Evolutionary conservation across 2,888 invertebrate species (phyloP).

Genomic region (Epinotia bilunana): DNA sequence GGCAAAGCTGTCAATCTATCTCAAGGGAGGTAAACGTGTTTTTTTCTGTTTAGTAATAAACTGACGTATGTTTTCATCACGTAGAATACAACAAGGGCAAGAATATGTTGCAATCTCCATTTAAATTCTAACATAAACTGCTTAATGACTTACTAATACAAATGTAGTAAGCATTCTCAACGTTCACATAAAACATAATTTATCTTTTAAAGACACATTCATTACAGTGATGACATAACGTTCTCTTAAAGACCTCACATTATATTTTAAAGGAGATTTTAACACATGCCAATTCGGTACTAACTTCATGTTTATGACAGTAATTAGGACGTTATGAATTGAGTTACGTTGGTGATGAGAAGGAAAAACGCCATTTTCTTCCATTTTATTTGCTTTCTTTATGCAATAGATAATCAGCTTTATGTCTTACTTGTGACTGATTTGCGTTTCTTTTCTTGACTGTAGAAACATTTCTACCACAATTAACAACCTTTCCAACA

Average conservation of each 20-base stretch:
- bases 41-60: too few species aligned
- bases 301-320: constrained; percentile 24
- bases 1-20: not conserved
- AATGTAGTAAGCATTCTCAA: constrained; percentile 13
- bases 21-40: too few species aligned
- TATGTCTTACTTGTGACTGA: not conserved
- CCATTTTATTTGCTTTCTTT: not conserved
- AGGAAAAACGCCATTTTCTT: constrained; percentile 9
- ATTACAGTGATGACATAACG: constrained; percentile 29
- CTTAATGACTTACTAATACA: not conserved
- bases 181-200: constrained; percentile 26
- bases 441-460: not conserved
- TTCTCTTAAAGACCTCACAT: constrained; percentile 25
- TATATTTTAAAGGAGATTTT: constrained; percentile 27
- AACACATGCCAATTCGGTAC: constrained; percentile 22
- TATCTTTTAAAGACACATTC: constrained; percentile 7
- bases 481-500: too few species aligned
- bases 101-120: not conserved
- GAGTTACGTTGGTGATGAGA: constrained; percentile 25
- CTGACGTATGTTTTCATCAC: too few species aligned
- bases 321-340: constrained; percentile 22
- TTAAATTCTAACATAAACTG: not conserved
- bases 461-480: not conserved
- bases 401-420: not conserved
- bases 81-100: not conserved